Evolutionary conservation across 2,888 invertebrate genomes (phyloP).

Genomic region (Drosophila pseudotakahashii): DNA sequence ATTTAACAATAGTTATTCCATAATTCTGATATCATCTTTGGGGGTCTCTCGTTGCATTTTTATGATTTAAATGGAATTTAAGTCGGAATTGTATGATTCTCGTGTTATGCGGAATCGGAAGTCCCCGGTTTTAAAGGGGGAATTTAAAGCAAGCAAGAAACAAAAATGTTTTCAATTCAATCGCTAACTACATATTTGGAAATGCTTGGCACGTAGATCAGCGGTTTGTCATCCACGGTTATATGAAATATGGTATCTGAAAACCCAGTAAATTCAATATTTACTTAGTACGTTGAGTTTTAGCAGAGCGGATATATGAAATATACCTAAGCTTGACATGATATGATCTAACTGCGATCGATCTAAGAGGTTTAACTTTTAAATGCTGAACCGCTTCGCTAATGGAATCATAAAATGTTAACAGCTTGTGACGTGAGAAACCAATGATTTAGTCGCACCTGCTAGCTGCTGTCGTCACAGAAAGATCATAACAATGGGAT

Average conservation of each 20-base stretch:
- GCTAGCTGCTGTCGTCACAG: constrained; percentile 47
- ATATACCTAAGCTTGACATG: background rate
- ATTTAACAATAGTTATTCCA: constrained; percentile 6
- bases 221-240: constrained; percentile 52
- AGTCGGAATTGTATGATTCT: constrained; percentile 50
- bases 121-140: constrained; percentile 3
- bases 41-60: constrained; percentile 16
- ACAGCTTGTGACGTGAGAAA: constrained; percentile 31
- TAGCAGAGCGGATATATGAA: constrained; percentile 4
- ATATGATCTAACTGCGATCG: background rate
- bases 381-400: constrained; percentile 29
- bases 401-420: constrained; percentile 53
- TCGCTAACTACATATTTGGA: constrained; percentile 32
- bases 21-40: constrained; percentile 10
- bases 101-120: constrained; percentile 59
- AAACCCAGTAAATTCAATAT: constrained; percentile 61
- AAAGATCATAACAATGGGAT: constrained; percentile 34
- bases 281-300: constrained; percentile 35
- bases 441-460: constrained; percentile 37
- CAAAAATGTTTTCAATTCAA: constrained; percentile 8
- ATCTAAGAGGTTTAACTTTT: constrained; percentile 4
- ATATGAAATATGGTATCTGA: constrained; percentile 27
- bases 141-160: constrained; percentile 12
- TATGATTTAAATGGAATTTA: constrained; percentile 47
- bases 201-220: constrained; percentile 57